Evolutionary conservation across 1,140 invertebrate genomes (phyloP).

Genomic region (Drosophila asahinai): DNA sequence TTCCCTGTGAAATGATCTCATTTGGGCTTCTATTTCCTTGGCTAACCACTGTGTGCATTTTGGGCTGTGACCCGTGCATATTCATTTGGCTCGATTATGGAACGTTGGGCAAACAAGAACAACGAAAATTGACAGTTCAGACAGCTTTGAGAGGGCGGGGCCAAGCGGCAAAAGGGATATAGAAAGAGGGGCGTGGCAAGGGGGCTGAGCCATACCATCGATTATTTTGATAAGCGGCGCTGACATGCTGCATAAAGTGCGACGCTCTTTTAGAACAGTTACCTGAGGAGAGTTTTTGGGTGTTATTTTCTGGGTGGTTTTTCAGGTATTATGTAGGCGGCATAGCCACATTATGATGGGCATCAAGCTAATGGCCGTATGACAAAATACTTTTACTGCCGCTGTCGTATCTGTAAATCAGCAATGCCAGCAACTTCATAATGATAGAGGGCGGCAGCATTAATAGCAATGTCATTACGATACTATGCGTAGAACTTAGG

Average conservation of each 20-base stretch:
- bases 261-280: conserved; percentile 24
- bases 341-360: conserved; percentile 56
- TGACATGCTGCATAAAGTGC: conserved; percentile 69
- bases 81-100: conserved; percentile 53
- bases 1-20: conserved; percentile 10
- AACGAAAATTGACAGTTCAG: conserved; percentile 75
- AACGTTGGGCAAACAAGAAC: conserved; percentile 68
- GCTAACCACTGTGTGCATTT: conserved; percentile 40
- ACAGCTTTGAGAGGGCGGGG: conserved; percentile 11
- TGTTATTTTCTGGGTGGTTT: conserved; percentile 8
- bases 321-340: conserved; percentile 10
- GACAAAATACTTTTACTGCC: conserved; percentile 65
- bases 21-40: conserved; percentile 23
- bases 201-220: conserved; percentile 49
- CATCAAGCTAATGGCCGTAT: conserved; percentile 61
- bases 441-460: conserved; percentile 25
- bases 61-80: conserved; percentile 39
- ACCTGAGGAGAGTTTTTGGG: conserved; percentile 17
- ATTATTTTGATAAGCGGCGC: conserved; percentile 74
- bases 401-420: conserved; percentile 56
- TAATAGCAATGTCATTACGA: conserved; percentile 49
- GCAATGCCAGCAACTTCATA: conserved; percentile 62
- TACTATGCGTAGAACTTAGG: conserved; percentile 13
- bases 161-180: no score
- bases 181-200: conserved; percentile 13